phyloP scores from a whole-genome alignment of 2,797 vertebrate species.

The Sphaeramia orbicularis region DNA sequence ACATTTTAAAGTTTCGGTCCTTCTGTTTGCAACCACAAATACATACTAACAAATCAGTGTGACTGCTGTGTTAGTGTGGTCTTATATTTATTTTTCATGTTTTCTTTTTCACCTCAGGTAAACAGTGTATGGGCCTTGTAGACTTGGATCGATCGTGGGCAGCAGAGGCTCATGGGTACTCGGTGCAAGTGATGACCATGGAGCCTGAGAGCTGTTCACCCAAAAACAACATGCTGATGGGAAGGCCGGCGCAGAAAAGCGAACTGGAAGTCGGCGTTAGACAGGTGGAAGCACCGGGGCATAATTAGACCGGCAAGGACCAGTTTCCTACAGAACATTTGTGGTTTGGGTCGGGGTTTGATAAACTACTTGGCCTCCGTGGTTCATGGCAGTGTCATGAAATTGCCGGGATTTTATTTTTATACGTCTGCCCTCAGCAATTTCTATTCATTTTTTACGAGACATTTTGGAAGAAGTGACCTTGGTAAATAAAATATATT shows the following conservation, averaged over 20 bases:
- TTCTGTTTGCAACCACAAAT: no score
- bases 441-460: conserved; percentile 12
- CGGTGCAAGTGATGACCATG: conserved; percentile 93
- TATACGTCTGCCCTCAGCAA: not conserved
- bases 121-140: conserved; percentile 96
- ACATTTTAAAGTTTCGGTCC: no score
- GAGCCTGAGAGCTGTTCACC: conserved; percentile 96
- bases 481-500: conserved; percentile 15
- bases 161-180: conserved; percentile 90
- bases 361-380: conserved; percentile 17
- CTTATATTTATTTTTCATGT: not conserved
- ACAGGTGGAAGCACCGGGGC: conserved; percentile 28
- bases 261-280: conserved; percentile 4
- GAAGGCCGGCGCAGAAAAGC: conserved; percentile 54
- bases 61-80: no score
- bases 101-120: conserved; percentile 70
- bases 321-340: conserved; percentile 4
- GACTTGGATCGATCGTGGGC: conserved; percentile 95
- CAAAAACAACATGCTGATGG: conserved; percentile 98
- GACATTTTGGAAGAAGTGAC: not conserved
- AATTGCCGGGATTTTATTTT: conserved; percentile 10
- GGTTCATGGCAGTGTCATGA: conserved; percentile 4
- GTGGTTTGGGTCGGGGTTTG: conserved; percentile 22
- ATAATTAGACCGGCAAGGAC: conserved; percentile 35
- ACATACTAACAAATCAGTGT: no score